Evolutionary conservation across 2,888 invertebrate species (phyloP).

Genomic region (Eupeodes latifasciatus): DNA sequence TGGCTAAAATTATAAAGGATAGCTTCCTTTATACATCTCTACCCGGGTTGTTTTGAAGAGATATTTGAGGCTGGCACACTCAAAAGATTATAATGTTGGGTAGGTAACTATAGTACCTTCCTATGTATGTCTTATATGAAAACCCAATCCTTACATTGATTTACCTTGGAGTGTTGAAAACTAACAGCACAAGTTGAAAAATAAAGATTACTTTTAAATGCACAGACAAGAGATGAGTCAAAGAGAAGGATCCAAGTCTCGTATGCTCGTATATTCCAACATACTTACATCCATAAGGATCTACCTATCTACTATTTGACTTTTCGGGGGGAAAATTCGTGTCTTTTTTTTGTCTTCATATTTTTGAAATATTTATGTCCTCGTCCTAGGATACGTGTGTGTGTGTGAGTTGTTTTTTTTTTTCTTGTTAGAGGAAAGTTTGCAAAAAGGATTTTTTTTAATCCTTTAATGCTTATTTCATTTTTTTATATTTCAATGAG

Average conservation of each 20-base stretch:
- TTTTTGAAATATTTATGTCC: constrained; percentile 17
- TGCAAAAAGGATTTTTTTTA: constrained; percentile 12
- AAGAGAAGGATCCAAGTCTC: background rate
- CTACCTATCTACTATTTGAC: constrained; percentile 16
- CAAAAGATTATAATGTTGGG: background rate
- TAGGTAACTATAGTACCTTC: too few relatives aligned
- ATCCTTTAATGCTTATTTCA: constrained; percentile 27
- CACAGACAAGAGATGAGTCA: constrained; percentile 22
- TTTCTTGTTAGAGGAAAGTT: background rate
- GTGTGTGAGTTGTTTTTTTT: background rate
- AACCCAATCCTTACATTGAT: constrained; percentile 13
- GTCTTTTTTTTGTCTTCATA: background rate
- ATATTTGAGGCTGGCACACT: constrained; percentile 3
- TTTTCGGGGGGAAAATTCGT: background rate
- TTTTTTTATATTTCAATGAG: constrained; percentile 10
- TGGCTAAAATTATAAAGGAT: background rate
- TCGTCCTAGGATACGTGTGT: background rate
- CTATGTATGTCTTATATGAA: background rate
- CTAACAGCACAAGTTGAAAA: constrained; percentile 31
- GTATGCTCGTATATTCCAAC: background rate
- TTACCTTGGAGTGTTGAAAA: constrained; percentile 29
- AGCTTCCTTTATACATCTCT: background rate
- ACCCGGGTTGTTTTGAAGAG: background rate
- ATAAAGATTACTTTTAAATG: constrained; percentile 30
- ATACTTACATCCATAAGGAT: background rate